Percentiles rank a stretch among this genome's conserved stretches.
Evolutionary conservation across 2,113 vertebrate species (phyloP).

Genomic region (Calidris pygmaea): DNA sequence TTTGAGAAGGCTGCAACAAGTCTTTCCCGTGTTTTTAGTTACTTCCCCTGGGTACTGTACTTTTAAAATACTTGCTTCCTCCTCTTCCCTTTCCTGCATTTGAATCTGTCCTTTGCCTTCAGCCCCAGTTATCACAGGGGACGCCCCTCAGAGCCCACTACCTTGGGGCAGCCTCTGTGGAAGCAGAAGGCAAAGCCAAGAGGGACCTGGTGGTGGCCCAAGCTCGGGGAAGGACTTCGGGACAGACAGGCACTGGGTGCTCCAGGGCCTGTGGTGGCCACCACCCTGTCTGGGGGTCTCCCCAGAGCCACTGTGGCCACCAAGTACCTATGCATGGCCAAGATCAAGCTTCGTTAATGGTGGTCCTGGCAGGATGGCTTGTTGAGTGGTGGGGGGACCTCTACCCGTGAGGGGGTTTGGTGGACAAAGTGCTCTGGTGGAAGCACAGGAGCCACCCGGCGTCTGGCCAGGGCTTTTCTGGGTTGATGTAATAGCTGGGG

Average conservation of each 20-base stretch:
- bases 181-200: accelerated
- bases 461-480: background rate
- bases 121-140: accelerated
- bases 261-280: accelerated
- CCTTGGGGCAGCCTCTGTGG: accelerated
- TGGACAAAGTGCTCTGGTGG: background rate
- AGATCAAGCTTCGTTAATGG: accelerated
- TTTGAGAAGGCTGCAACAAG: background rate
- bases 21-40: background rate
- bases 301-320: accelerated
- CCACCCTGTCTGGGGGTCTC: accelerated
- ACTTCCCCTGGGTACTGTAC: background rate
- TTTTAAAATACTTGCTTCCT: background rate
- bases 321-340: accelerated
- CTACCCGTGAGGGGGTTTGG: accelerated
- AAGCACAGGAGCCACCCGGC: accelerated
- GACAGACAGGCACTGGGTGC: accelerated
- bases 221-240: background rate
- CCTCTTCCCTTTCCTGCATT: background rate
- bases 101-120: background rate
- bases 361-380: accelerated
- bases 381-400: accelerated
- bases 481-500: background rate
- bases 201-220: accelerated
- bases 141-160: accelerated